Evolutionary conservation across 2,113 vertebrate species (phyloP).

Genomic region (Geococcyx californianus): DNA sequence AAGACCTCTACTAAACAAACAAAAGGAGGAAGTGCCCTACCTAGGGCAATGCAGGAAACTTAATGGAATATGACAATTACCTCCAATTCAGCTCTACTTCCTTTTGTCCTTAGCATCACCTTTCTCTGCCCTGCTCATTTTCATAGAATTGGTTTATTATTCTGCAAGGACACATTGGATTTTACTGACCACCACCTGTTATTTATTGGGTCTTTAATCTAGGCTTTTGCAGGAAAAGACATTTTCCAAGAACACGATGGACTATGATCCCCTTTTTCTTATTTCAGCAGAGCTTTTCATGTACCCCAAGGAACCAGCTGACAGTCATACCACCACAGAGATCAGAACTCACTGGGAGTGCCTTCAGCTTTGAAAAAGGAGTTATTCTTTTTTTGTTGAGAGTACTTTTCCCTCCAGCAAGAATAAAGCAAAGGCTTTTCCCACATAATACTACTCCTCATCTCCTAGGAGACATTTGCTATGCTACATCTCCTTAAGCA

Average conservation of each 20-base stretch:
- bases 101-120: neutral
- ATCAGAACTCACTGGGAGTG: neutral
- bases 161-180: neutral
- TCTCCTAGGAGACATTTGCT: neutral
- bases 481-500: neutral
- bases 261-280: neutral
- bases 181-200: neutral
- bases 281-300: neutral
- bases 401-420: neutral
- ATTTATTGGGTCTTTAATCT: neutral
- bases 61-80: neutral
- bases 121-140: neutral
- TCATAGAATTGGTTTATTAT: neutral
- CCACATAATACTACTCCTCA: neutral
- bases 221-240: neutral
- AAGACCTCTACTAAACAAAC: neutral
- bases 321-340: neutral
- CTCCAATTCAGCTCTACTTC: conserved; percentile 28
- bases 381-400: neutral
- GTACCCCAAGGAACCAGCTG: neutral
- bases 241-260: neutral
- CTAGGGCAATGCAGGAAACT: conserved; percentile 8
- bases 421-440: neutral
- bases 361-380: neutral
- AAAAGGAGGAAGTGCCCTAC: conserved; percentile 43